Evolutionary conservation across 2,797 vertebrate species (phyloP).

Genomic region (Mormyrus proboscirostris): DNA sequence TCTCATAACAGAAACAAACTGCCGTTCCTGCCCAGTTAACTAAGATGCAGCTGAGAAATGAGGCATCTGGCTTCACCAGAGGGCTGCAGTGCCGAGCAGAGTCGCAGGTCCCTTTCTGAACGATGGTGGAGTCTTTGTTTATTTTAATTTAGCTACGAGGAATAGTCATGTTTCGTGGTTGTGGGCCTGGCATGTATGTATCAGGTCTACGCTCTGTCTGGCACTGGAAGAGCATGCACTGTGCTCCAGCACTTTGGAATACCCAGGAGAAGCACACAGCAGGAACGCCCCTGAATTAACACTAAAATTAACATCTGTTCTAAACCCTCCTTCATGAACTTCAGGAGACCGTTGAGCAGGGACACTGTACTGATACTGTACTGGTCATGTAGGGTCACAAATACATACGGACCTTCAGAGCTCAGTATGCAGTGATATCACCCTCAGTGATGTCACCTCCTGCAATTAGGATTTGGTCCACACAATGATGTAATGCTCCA

Average conservation of each 20-base stretch:
- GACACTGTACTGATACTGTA: not conserved
- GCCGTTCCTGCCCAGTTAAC: constrained; percentile 46
- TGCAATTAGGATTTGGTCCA: not conserved
- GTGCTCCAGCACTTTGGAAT: not conserved
- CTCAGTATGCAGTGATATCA: not conserved
- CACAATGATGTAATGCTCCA: constrained; percentile 21
- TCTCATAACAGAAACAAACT: constrained; percentile 58
- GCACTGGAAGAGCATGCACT: not conserved
- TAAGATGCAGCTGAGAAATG: constrained; percentile 48
- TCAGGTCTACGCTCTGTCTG: not conserved
- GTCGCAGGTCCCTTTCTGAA: constrained; percentile 35
- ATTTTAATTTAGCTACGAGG: not conserved
- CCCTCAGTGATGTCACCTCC: not conserved
- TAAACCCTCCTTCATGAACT: not conserved
- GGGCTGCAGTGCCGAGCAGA: constrained; percentile 44
- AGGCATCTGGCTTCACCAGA: constrained; percentile 36
- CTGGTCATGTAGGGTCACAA: not conserved
- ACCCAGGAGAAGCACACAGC: not conserved
- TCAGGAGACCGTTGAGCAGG: not conserved
- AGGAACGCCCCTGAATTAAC: not conserved
- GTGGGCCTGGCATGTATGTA: not conserved
- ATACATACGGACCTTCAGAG: not conserved
- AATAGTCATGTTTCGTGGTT: not conserved
- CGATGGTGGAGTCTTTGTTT: not conserved
- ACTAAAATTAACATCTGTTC: not conserved